Evolutionary conservation across 2,113 vertebrate genomes (phyloP).

Genomic region (Micronycteris hirsuta): DNA sequence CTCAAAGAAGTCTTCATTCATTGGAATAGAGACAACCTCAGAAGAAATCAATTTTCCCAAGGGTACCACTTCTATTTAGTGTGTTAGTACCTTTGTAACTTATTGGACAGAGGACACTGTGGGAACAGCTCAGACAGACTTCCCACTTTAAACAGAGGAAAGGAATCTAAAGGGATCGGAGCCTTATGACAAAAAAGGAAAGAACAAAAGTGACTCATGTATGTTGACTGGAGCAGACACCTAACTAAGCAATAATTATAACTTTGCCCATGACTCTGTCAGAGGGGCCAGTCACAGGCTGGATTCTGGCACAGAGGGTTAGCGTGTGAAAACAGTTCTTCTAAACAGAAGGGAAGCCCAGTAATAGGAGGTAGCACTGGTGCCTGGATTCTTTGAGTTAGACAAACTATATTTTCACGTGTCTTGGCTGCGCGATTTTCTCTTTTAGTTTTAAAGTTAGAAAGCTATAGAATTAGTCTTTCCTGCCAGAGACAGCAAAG

Average conservation of each 20-base stretch:
- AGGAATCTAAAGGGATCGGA: constrained; percentile 22
- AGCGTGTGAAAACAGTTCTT: not conserved
- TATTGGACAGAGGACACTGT: constrained; percentile 38
- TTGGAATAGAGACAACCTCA: not conserved
- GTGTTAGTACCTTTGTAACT: constrained; percentile 52
- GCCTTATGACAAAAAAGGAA: not conserved
- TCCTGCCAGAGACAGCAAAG: constrained; percentile 4
- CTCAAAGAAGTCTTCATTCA: constrained; percentile 63
- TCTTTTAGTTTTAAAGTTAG: not conserved
- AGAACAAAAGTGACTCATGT: constrained; percentile 29
- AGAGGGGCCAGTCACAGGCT: not conserved
- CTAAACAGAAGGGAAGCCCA: constrained; percentile 3
- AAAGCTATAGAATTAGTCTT: not conserved
- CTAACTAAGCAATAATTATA: constrained; percentile 46
- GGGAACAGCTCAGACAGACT: constrained; percentile 41
- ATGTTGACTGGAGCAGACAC: not conserved
- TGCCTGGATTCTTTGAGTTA: not conserved
- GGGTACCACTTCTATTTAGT: constrained; percentile 43
- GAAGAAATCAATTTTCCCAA: constrained; percentile 64
- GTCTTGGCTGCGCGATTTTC: not conserved
- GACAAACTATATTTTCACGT: not conserved
- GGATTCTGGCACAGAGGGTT: not conserved
- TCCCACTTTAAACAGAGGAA: not conserved
- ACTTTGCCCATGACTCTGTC: not conserved
- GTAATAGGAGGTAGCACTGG: not conserved